These are phyloP conservation scores for Pelodytes ibericus DNA, from an alignment of 2,797 vertebrate species.

Conservation along the genomic window DNA sequence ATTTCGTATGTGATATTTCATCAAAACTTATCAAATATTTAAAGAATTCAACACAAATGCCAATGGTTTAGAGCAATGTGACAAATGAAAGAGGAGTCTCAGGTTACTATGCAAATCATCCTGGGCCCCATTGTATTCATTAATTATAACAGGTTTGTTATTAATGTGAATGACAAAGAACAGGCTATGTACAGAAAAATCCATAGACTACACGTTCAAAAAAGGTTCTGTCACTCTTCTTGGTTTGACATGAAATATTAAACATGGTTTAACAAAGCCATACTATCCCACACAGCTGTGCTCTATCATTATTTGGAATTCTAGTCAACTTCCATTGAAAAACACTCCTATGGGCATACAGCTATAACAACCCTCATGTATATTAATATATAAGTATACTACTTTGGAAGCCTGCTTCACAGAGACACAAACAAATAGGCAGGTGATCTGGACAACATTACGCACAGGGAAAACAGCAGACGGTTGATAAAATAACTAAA, in stretches of 20 bases:
- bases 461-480: too few species aligned
- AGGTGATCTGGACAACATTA: too few species aligned
- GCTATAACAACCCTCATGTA: too few species aligned
- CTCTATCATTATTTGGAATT: constrained; percentile 73
- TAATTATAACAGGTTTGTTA: constrained; percentile 68
- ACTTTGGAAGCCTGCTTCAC: too few species aligned
- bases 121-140: constrained; percentile 67
- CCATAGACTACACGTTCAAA: constrained; percentile 69
- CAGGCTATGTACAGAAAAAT: constrained; percentile 69
- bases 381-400: background rate
- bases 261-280: constrained; percentile 74
- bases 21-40: constrained; percentile 24
- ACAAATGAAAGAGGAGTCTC: constrained; percentile 34
- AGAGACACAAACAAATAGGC: too few species aligned
- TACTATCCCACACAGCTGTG: constrained; percentile 76
- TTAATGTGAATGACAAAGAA: constrained; percentile 74
- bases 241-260: constrained; percentile 78
- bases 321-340: constrained; percentile 71
- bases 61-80: constrained; percentile 8
- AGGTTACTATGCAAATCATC: constrained; percentile 50
- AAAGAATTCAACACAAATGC: constrained; percentile 29
- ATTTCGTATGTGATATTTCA: background rate
- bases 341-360: constrained; percentile 67
- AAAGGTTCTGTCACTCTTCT: constrained; percentile 71
- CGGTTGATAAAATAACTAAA: too few species aligned